Evolutionary conservation across 2,888 invertebrate species (phyloP).

Genomic region (Philaethria dido): DNA sequence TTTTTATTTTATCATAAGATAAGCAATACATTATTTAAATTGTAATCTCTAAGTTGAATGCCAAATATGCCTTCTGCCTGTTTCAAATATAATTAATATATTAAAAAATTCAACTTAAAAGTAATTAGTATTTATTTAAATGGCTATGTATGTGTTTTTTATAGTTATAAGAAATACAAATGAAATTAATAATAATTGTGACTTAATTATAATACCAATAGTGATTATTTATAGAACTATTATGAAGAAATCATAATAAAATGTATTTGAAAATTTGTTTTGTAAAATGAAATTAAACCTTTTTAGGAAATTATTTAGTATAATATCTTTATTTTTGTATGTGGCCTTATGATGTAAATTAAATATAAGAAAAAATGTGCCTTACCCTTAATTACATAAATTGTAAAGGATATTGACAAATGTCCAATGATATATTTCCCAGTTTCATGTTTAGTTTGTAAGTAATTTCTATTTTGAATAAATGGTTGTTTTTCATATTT

Average conservation of each 20-base stretch:
- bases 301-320: not conserved
- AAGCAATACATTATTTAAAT: not conserved
- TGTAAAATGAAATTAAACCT: too few species aligned
- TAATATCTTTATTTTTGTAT: not conserved
- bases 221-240: too few species aligned
- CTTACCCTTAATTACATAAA: constrained; percentile 22
- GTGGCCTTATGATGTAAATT: constrained; percentile 11
- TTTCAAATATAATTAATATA: constrained; percentile 4
- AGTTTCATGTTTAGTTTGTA: constrained; percentile 24
- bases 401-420: constrained; percentile 35
- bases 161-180: too few species aligned
- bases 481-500: constrained; percentile 29
- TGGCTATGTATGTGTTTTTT: not conserved
- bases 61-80: constrained; percentile 14
- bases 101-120: not conserved
- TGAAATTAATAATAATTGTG: not conserved
- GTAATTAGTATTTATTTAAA: not conserved
- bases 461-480: constrained; percentile 35
- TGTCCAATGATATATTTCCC: constrained; percentile 28
- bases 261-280: not conserved
- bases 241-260: not conserved
- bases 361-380: constrained; percentile 13
- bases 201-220: too few species aligned
- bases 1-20: not conserved
- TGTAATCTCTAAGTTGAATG: constrained; percentile 9